Evolutionary conservation across 2,797 vertebrate species (phyloP).

Genomic region (Hydrophis major): DNA sequence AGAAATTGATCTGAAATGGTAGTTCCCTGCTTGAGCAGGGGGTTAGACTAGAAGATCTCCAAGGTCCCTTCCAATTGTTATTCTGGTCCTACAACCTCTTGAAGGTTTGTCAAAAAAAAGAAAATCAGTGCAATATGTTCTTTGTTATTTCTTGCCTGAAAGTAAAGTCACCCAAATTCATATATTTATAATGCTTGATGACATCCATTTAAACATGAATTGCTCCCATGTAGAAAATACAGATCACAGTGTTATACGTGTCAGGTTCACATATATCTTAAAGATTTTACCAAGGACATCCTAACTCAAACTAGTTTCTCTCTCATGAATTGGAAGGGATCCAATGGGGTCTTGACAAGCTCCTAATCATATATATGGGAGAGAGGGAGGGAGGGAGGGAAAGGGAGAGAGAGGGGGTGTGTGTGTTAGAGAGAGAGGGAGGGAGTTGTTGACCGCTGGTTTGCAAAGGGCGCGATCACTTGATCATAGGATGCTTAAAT

Average conservation of each 20-base stretch:
- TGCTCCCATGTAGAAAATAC: background rate
- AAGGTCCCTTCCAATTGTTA: background rate
- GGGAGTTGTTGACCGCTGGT: background rate
- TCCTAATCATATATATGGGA: background rate
- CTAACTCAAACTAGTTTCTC: background rate
- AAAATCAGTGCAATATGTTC: background rate
- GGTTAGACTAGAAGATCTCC: background rate
- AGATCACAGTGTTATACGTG: background rate
- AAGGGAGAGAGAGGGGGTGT: too few relatives aligned
- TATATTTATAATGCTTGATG: background rate
- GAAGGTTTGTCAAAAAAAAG: background rate
- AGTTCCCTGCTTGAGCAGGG: background rate
- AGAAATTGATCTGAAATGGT: background rate
- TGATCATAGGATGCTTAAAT: background rate
- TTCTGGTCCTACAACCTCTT: background rate
- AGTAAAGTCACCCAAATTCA: background rate
- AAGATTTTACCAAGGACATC: background rate
- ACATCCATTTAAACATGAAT: background rate
- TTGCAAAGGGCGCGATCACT: background rate
- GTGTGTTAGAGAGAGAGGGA: accelerated
- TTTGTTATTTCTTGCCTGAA: background rate
- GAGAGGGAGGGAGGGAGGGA: background rate
- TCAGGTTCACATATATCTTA: background rate
- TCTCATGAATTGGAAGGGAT: background rate
- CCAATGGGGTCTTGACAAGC: background rate